A percentile compares a stretch with the other conserved stretches of the same genome.
phyloP scores from a whole-genome alignment of 1,140 invertebrate species.

The Neodiprion lecontei region DNA sequence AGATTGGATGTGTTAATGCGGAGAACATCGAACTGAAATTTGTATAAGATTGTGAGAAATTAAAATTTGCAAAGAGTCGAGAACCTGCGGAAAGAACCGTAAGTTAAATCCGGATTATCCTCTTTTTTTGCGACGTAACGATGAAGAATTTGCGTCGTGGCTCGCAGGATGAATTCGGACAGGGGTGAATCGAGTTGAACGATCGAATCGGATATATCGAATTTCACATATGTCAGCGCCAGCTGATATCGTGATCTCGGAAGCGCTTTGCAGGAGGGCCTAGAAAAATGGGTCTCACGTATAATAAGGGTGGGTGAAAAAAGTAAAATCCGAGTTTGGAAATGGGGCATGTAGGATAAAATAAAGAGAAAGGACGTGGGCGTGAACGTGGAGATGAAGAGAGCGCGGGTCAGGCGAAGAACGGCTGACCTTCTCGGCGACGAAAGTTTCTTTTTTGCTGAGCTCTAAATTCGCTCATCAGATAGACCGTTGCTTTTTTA shows the following conservation, averaged over 20 bases:
- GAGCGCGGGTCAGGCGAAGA: not conserved
- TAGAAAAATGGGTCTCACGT: constrained; percentile 16
- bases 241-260: no score
- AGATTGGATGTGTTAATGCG: not conserved
- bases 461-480: constrained; percentile 12
- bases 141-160: no score
- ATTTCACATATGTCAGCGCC: no score
- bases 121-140: no score
- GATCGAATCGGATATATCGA: no score
- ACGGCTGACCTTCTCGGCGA: not conserved
- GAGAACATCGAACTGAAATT: not conserved
- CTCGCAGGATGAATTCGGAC: no score
- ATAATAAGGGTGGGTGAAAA: constrained; percentile 38
- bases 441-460: constrained; percentile 16
- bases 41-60: no score
- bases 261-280: not conserved
- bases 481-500: not conserved
- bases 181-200: no score
- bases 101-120: no score
- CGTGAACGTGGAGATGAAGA: constrained; percentile 2
- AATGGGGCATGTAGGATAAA: constrained; percentile 8
- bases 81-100: no score
- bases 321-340: constrained; percentile 30
- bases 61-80: no score
- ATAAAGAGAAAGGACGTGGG: constrained; percentile 7